Percentiles rank a stretch among this genome's conserved stretches.
These are phyloP conservation scores for Craterocephalus amniculus DNA, from an alignment of 2,797 vertebrate species.

Conservation along the genomic window DNA sequence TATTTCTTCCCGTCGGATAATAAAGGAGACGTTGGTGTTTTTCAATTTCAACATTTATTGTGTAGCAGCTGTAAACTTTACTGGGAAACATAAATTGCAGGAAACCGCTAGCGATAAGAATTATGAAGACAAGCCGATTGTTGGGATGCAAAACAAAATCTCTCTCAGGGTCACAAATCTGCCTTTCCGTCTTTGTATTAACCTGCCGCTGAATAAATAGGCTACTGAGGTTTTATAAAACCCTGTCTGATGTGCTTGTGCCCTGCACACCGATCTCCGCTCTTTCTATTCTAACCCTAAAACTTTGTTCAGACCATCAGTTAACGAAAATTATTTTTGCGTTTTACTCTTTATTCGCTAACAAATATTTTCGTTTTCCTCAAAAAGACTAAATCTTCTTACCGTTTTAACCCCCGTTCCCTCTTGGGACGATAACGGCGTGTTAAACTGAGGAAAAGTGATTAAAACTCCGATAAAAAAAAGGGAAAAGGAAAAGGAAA, in stretches of 20 bases:
- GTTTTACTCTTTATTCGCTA: neutral
- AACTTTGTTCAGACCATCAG: neutral
- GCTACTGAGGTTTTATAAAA: constrained; percentile 59
- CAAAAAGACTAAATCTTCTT: constrained; percentile 54
- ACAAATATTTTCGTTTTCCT: neutral
- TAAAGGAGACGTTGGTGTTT: constrained; percentile 17
- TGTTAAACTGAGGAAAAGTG: constrained; percentile 32
- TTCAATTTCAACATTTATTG: constrained; percentile 37
- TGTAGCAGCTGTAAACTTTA: constrained; percentile 53
- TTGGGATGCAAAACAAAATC: constrained; percentile 53
- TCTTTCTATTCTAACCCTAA: constrained; percentile 3
- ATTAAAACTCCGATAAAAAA: constrained; percentile 41
- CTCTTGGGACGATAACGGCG: constrained; percentile 46
- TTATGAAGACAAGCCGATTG: constrained; percentile 52
- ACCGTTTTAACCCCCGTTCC: constrained; percentile 64
- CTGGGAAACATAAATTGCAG: constrained; percentile 54
- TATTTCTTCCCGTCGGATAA: constrained; percentile 10
- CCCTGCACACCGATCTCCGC: constrained; percentile 7
- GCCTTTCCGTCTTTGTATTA: constrained; percentile 51
- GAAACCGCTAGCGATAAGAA: constrained; percentile 56
- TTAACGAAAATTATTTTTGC: neutral
- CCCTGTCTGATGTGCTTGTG: constrained; percentile 24
- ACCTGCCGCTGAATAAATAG: constrained; percentile 68
- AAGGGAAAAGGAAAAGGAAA: neutral
- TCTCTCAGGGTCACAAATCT: constrained; percentile 60